Evolutionary conservation across 2,888 invertebrate genomes (phyloP).

Genomic region (Clostera curtula): DNA sequence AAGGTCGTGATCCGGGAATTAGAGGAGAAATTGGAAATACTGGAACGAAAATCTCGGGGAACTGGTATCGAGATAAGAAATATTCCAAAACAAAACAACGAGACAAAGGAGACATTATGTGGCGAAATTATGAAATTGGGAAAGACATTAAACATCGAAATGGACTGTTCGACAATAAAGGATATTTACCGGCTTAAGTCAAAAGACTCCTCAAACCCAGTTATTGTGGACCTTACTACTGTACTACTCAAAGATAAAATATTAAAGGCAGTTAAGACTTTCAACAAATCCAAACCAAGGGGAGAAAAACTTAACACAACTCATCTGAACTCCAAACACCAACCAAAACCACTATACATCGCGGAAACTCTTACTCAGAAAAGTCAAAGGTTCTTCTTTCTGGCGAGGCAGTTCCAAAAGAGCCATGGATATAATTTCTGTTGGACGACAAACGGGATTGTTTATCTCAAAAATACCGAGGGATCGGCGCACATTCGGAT

Average conservation of each 20-base stretch:
- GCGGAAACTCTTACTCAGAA: slow-evolving; percentile 10
- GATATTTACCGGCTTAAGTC: slow-evolving; percentile 10
- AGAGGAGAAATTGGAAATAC: slow-evolving; percentile 4
- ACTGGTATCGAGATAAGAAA: slow-evolving; percentile 8
- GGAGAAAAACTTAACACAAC: slow-evolving; percentile 9
- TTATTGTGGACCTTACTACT: slow-evolving; percentile 11
- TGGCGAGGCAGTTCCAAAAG: slow-evolving; percentile 8
- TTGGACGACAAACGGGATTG: slow-evolving; percentile 10
- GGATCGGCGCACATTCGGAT: too few species aligned
- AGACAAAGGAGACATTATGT: slow-evolving; percentile 1
- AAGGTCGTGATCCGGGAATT: neutral
- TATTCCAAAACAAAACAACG: slow-evolving; percentile 3
- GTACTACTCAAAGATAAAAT: slow-evolving; percentile 9
- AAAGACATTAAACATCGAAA: neutral
- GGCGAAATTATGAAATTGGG: slow-evolving; percentile 1
- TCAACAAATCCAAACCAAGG: slow-evolving; percentile 8
- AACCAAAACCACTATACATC: slow-evolving; percentile 8
- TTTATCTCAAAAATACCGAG: too few species aligned
- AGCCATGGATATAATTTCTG: slow-evolving; percentile 5
- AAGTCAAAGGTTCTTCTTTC: slow-evolving; percentile 7
- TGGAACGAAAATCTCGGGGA: slow-evolving; percentile 4
- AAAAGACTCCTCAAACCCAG: slow-evolving; percentile 7
- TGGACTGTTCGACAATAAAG: slow-evolving; percentile 3
- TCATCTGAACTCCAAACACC: slow-evolving; percentile 5
- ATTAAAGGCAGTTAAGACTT: slow-evolving; percentile 6